These are phyloP conservation scores for Hemitrygon akajei DNA, from an alignment of 2,797 vertebrate species.

Conservation along the genomic window DNA sequence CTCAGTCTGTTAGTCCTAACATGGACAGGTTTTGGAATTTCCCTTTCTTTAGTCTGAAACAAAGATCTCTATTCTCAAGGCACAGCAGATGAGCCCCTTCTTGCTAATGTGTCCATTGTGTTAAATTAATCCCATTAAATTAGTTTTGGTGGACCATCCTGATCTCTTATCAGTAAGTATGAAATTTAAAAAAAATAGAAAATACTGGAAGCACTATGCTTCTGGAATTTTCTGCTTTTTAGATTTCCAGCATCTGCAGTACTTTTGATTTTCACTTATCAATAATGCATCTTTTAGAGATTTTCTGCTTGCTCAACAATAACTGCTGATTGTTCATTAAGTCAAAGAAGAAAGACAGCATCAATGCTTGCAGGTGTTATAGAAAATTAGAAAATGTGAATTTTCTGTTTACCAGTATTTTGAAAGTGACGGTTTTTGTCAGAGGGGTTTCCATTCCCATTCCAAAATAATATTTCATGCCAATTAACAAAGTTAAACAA, in stretches of 20 bases:
- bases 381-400: neutral
- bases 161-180: neutral
- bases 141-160: neutral
- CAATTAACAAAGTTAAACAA: constrained; percentile 38
- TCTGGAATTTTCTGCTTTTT: too few relatives aligned
- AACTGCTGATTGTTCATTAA: neutral
- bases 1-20: neutral
- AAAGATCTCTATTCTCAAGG: neutral
- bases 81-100: neutral
- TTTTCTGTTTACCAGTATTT: constrained; percentile 12
- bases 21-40: neutral
- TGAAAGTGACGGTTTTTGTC: neutral
- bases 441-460: constrained; percentile 35
- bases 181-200: too few relatives aligned
- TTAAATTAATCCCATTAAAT: neutral
- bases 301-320: neutral
- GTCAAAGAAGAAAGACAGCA: neutral
- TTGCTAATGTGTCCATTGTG: neutral
- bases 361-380: neutral
- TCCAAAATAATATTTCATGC: constrained; percentile 33
- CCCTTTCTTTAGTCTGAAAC: neutral
- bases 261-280: too few relatives aligned
- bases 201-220: too few relatives aligned
- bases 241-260: too few relatives aligned
- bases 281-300: neutral